Percentiles rank a stretch among this genome's conserved stretches.
These are phyloP conservation scores for Stenchaetothrips biformis DNA, from an alignment of 2,888 invertebrate species.

Conservation along the genomic window DNA sequence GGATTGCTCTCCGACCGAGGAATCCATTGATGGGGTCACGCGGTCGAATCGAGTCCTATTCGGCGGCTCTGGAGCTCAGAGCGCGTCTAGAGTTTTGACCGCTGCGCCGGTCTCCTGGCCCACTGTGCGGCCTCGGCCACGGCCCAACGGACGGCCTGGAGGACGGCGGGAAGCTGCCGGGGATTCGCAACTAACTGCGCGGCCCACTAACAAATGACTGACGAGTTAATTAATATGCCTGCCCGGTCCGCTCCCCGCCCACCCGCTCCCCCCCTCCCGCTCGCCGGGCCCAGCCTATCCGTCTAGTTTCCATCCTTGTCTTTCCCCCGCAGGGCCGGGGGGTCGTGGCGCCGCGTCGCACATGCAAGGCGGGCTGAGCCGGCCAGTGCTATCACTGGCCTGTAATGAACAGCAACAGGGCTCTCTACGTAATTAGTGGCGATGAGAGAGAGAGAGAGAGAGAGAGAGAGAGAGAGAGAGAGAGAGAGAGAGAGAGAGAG, in stretches of 20 bases:
- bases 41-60: too few relatives aligned
- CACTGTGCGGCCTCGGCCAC: neutral
- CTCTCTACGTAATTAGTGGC: slow-evolving; percentile 7
- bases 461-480: neutral
- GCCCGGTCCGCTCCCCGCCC: neutral
- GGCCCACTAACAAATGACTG: slow-evolving; percentile 18
- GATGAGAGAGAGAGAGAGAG: neutral
- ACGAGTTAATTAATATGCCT: slow-evolving; percentile 22
- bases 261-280: neutral
- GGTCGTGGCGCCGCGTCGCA: neutral
- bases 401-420: slow-evolving; percentile 23
- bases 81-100: neutral
- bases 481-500: neutral
- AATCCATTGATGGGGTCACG: too few relatives aligned
- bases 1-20: too few relatives aligned
- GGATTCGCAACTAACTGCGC: neutral
- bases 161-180: neutral
- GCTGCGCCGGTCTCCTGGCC: too few relatives aligned
- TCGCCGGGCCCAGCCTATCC: neutral
- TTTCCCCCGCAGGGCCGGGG: neutral
- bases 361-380: neutral
- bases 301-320: neutral
- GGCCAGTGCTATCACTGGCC: neutral
- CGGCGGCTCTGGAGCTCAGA: too few relatives aligned
- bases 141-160: neutral